Evolutionary conservation across 1,140 invertebrate species (phyloP).

Genomic region (Drosophila novamexicana): DNA sequence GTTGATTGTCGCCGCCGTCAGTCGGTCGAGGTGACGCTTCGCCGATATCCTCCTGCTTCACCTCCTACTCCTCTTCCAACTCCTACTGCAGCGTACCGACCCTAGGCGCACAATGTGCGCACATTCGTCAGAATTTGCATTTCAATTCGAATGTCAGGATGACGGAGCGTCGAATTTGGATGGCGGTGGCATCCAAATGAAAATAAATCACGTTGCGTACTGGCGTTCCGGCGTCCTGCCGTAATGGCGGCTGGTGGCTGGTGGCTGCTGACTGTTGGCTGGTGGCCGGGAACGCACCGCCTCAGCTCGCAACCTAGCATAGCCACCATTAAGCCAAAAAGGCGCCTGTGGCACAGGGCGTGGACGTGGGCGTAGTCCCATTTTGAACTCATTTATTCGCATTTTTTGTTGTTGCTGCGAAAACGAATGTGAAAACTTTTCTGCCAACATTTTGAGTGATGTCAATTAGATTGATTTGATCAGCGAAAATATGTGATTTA

Average conservation of each 20-base stretch:
- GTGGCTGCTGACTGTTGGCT: slow-evolving; percentile 4
- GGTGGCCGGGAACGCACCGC: slow-evolving; percentile 38
- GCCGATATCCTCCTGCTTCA: slow-evolving; percentile 12
- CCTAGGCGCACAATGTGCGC: slow-evolving; percentile 61
- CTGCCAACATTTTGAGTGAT: slow-evolving; percentile 84
- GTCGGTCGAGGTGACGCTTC: slow-evolving; percentile 34
- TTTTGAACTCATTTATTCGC: slow-evolving; percentile 75
- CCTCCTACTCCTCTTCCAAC: neutral
- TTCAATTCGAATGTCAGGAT: slow-evolving; percentile 80
- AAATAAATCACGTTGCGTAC: slow-evolving; percentile 76
- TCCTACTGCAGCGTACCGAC: slow-evolving; percentile 11
- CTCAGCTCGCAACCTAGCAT: slow-evolving; percentile 61
- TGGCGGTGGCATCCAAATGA: slow-evolving; percentile 72
- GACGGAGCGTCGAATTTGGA: slow-evolving; percentile 77
- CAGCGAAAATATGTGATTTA: slow-evolving; percentile 84
- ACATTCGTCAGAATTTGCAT: slow-evolving; percentile 83
- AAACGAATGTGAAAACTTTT: slow-evolving; percentile 82
- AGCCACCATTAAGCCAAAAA: slow-evolving; percentile 74
- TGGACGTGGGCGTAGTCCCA: slow-evolving; percentile 23
- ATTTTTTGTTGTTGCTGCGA: slow-evolving; percentile 60
- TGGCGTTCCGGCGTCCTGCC: slow-evolving; percentile 2
- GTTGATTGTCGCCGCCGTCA: slow-evolving; percentile 51
- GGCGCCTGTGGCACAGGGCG: slow-evolving; percentile 5
- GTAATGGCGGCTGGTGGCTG: slow-evolving; percentile 1
- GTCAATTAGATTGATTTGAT: slow-evolving; percentile 85